Evolutionary conservation across 64 coral and sea anemone genomes (phyloP), one percentile per base, ranked within the genome.

Genomic region (Actinia equina): DNA sequence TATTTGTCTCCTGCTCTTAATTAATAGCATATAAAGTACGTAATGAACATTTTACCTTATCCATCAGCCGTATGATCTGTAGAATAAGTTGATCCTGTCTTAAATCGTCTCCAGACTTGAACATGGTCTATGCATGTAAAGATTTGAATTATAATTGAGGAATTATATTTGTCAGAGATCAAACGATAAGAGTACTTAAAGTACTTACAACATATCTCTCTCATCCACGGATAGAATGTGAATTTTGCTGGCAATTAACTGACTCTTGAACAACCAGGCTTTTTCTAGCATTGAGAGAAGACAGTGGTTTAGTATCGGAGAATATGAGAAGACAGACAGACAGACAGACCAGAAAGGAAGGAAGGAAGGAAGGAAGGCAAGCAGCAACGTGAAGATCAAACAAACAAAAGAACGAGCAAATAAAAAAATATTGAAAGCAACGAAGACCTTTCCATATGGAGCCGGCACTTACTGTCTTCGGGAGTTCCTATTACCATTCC

Each of bases 51-150:
- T 49, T 5, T 53, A 98, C 96, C 91, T 95, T 98, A 81, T 98
- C 96, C 96, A 98, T 98, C 1, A 98, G 86, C 71, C 93, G 61
- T 59, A 98, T 98, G 63, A 98, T 98, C 70, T 98, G 96, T 43
- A 98, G 85, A 56, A 98, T 98, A 59, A 98, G 78, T 62, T 98
- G 96, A 89, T 98, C 96, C 62, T 98, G 96, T 42, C 96, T 71
- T 61, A 98, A 87, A 60, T 98, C 96, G 93, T 98, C 96, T 53
- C 96, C 96, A 93, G 92, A 95, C 85, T 98, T 98, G 74, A 98
- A 98, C 37, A 98, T 92, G 17, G 89, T 87, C 96, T 98, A 71
- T 20, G 26, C n/a, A 17, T 14, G 15, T 49, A 51, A 25, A 62
- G 4, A 44, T 70, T 67, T 10, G 8, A 69, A 19, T 37, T 37